Evolutionary conservation across 2,113 vertebrate species (phyloP).

Genomic region (Pungitius pungitius): DNA sequence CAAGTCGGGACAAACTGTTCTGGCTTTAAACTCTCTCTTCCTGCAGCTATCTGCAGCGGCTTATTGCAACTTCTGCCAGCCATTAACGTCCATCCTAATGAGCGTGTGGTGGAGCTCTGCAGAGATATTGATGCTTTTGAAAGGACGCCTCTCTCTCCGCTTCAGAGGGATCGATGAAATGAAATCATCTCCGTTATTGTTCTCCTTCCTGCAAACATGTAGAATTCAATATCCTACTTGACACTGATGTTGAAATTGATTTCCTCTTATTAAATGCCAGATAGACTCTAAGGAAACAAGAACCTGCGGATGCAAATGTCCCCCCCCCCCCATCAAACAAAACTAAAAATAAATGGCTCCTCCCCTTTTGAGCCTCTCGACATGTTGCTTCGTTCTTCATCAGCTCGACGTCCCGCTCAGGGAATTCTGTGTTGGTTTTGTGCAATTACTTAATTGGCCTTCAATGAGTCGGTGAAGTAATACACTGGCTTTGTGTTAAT

Average conservation of each 20-base stretch:
- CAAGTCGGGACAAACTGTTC: too few species aligned
- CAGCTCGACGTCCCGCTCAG: slow-evolving; percentile 39
- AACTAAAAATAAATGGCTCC: slow-evolving; percentile 37
- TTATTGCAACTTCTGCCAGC: slow-evolving; percentile 3
- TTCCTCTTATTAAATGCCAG: slow-evolving; percentile 25
- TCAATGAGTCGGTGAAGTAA: slow-evolving; percentile 66
- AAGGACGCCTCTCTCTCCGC: background rate
- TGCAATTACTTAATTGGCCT: slow-evolving; percentile 69
- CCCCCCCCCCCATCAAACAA: slow-evolving; percentile 32
- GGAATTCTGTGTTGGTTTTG: slow-evolving; percentile 57
- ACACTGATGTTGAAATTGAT: slow-evolving; percentile 18
- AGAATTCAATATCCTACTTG: background rate
- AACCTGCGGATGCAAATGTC: slow-evolving; percentile 39
- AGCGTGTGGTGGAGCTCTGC: background rate
- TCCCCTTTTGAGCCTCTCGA: slow-evolving; percentile 39
- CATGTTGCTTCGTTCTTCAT: slow-evolving; percentile 52
- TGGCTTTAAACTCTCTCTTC: too few species aligned
- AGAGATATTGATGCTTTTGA: background rate
- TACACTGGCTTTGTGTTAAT: slow-evolving; percentile 75
- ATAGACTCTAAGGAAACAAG: slow-evolving; percentile 3
- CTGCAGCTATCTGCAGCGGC: background rate
- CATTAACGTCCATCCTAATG: slow-evolving; percentile 5
- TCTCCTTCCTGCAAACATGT: background rate
- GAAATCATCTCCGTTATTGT: background rate
- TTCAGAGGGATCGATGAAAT: background rate